phyloP scores from a whole-genome alignment of 2,797 vertebrate genomes.

The Pseudochirops cupreus region DNA sequence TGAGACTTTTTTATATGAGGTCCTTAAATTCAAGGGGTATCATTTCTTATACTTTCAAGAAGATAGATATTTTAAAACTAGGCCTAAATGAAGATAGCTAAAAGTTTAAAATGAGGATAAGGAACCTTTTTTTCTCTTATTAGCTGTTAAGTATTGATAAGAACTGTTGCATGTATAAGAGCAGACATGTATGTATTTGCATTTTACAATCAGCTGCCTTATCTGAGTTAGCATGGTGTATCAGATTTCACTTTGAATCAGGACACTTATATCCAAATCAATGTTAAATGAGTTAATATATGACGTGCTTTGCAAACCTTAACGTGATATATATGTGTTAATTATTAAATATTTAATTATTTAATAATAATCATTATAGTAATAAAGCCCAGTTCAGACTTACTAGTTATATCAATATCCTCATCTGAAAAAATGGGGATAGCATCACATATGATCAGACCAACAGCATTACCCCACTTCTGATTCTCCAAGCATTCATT shows the following conservation, averaged over 20 bases:
- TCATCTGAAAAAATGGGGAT: not conserved
- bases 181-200: not conserved
- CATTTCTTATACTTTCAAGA: not conserved
- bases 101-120: not conserved
- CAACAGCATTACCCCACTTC: not conserved
- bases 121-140: not conserved
- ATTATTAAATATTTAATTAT: not conserved
- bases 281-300: not conserved
- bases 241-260: not conserved
- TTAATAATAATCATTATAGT: not conserved
- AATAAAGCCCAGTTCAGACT: not conserved
- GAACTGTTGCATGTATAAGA: not conserved
- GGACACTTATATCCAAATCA: not conserved
- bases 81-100: not conserved
- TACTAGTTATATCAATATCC: not conserved
- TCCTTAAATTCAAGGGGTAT: not conserved
- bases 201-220: not conserved
- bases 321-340: not conserved
- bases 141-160: not conserved
- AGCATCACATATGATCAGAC: not conserved
- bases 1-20: not conserved
- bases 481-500: not conserved
- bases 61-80: constrained; percentile 11
- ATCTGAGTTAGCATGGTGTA: not conserved
- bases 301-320: not conserved